phyloP scores from a whole-genome alignment of 1,140 invertebrate species.

The Tetramorium alpestre region DNA sequence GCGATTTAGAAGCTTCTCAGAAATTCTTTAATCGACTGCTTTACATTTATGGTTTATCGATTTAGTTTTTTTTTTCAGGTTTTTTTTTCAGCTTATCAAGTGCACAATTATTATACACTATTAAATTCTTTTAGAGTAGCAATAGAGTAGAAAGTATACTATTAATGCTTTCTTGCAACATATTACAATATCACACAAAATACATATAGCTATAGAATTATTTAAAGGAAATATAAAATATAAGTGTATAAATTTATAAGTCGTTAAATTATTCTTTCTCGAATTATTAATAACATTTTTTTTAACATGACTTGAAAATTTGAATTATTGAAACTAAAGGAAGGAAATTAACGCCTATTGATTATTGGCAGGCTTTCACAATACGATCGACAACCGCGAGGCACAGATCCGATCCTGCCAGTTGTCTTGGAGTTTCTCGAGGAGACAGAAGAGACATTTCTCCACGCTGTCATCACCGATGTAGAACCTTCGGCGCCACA shows the following conservation, averaged over 20 bases:
- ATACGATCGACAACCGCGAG: slow-evolving; percentile 87
- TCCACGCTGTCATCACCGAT: slow-evolving; percentile 94
- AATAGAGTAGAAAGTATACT: neutral
- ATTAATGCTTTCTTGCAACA: neutral
- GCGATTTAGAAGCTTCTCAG: neutral
- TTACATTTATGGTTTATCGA: neutral
- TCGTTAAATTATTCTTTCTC: neutral
- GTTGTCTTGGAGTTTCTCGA: slow-evolving; percentile 97
- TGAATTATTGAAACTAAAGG: neutral
- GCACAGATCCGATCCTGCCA: slow-evolving; percentile 96
- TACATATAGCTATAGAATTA: neutral
- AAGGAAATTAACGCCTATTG: neutral
- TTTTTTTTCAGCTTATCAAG: neutral
- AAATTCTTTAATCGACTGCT: neutral
- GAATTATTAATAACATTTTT: neutral
- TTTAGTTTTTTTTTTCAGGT: neutral
- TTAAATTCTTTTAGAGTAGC: neutral
- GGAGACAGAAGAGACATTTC: slow-evolving; percentile 96
- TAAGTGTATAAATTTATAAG: neutral
- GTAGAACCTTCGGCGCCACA: slow-evolving; percentile 94
- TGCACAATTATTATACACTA: slow-evolving; percentile 7
- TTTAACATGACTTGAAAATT: neutral
- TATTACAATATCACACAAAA: neutral
- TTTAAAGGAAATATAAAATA: neutral
- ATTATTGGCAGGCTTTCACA: slow-evolving; percentile 83